These are phyloP conservation scores for Oreochromis mossambicus DNA, from an alignment of 2,797 vertebrate species.

Conservation along the genomic window DNA sequence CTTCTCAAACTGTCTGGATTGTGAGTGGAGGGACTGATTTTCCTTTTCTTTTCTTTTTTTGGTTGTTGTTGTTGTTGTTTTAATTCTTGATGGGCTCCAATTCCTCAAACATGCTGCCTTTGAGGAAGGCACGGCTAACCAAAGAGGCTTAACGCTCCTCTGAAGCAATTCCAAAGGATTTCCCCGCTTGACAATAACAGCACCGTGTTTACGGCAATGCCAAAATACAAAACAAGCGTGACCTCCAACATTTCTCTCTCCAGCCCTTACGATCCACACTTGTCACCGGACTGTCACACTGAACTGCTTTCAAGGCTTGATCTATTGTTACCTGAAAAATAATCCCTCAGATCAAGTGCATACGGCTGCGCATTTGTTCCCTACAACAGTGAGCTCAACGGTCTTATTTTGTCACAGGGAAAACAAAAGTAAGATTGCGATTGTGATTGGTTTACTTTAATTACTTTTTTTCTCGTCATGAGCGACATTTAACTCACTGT, in stretches of 20 bases:
- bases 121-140: constrained; percentile 67
- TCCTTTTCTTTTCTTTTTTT: not conserved
- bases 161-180: constrained; percentile 80
- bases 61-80: not conserved
- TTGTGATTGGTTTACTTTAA: not conserved
- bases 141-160: constrained; percentile 77
- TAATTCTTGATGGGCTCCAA: constrained; percentile 42
- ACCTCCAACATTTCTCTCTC: constrained; percentile 64
- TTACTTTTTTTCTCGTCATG: not conserved
- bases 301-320: constrained; percentile 65
- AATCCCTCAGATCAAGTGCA: not conserved
- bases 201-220: constrained; percentile 69
- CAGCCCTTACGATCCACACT: constrained; percentile 65
- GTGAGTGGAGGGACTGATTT: constrained; percentile 51
- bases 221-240: constrained; percentile 73
- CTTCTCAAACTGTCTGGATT: constrained; percentile 28
- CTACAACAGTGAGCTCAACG: constrained; percentile 16
- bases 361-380: not conserved
- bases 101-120: constrained; percentile 67
- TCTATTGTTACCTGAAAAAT: constrained; percentile 35
- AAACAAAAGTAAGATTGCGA: not conserved
- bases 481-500: not conserved
- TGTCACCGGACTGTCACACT: constrained; percentile 72
- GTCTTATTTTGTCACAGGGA: not conserved
- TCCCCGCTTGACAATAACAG: constrained; percentile 74